These are phyloP conservation scores for Akabosia matsudoensis DNA, from an alignment of 1,140 invertebrate genomes.

Conservation along the genomic window DNA sequence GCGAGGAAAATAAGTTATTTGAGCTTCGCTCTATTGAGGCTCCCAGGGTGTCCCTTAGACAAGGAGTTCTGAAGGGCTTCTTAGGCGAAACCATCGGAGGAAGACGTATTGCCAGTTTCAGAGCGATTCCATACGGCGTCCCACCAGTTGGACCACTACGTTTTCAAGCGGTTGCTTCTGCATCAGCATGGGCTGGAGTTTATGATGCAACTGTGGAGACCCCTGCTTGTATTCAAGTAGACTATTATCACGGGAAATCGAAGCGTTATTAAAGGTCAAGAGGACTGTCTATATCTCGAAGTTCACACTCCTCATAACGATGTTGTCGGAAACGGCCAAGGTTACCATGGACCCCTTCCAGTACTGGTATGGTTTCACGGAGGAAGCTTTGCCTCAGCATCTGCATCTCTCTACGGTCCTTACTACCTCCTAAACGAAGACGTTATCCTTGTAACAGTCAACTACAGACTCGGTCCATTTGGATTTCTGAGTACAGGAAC, in stretches of 20 bases:
- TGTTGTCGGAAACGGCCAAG: slow-evolving; percentile 11
- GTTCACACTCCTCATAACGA: slow-evolving; percentile 39
- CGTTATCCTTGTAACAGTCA: slow-evolving; percentile 62
- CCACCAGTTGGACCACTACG: slow-evolving; percentile 37
- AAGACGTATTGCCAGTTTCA: slow-evolving; percentile 30
- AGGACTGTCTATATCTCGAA: slow-evolving; percentile 43
- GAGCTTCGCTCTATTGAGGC: too few relatives aligned
- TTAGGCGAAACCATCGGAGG: slow-evolving; percentile 30
- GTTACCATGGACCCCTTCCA: neutral
- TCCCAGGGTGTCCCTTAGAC: too few relatives aligned
- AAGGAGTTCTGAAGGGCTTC: slow-evolving; percentile 40
- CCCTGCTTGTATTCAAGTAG: slow-evolving; percentile 41
- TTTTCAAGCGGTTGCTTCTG: slow-evolving; percentile 35
- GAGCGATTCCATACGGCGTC: slow-evolving; percentile 40
- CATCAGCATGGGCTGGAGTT: slow-evolving; percentile 39
- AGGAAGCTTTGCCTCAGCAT: slow-evolving; percentile 53
- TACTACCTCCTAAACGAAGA: slow-evolving; percentile 62
- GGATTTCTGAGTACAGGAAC: neutral
- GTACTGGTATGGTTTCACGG: neutral
- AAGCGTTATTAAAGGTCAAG: slow-evolving; percentile 22
- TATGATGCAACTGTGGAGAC: slow-evolving; percentile 33
- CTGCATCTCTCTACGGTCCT: slow-evolving; percentile 54
- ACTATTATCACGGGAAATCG: slow-evolving; percentile 34
- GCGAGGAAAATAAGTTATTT: too few relatives aligned
- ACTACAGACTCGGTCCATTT: slow-evolving; percentile 62